Evolutionary conservation across 2,888 invertebrate species (phyloP), one percentile per base, ranked within the genome.

Genomic region (Papilio demoleus): DNA sequence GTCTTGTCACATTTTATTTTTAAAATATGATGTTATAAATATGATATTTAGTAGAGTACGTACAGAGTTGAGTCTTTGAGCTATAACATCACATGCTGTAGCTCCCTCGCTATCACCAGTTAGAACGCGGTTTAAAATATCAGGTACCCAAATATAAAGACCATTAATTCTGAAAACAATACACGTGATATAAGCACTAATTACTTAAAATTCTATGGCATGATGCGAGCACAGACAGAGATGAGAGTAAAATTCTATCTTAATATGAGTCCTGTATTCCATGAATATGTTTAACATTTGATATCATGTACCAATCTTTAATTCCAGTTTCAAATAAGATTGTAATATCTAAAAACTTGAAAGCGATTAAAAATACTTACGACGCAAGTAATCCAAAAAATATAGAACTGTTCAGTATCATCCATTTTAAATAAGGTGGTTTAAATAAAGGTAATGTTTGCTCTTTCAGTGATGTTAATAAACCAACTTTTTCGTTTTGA

Each of bases 321-420:
- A 1, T 40, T 40, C n/a, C 40, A 2, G 1, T n/a, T n/a, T n/a
- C 40, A 40, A 40, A n/a, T n/a, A 40, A n/a, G 6, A n/a, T n/a
- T 17, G 3, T 56, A 27, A 31, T n/a, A 8, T 56, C 19, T 12
- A 36, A 19, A 34, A 58, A 36, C 22, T 0, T 4, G 31, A 4
- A 4, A 31, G 4, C 3, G 6, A 6, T 4, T 31, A 31, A 31
- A 24, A 6, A 60, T 66, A 90, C 93, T 93, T 87, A 95, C 95
- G 94, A 93, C 77, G 94, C 93, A 93, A 95, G 95, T 76, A 95
- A 93, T 9, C 94, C 92, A 76, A 95, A 95, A 75, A 94, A 92
- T 17, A 95, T 88, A 59, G 87, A 83, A 59, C 92, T 94, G 62
- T 93, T 93, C 0, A 95, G 84, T 0, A 85, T 71, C 67, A 95